Evolutionary conservation across 2,113 vertebrate genomes (phyloP), one percentile per base, ranked within the genome.

Genomic region (Nanger granti): DNA sequence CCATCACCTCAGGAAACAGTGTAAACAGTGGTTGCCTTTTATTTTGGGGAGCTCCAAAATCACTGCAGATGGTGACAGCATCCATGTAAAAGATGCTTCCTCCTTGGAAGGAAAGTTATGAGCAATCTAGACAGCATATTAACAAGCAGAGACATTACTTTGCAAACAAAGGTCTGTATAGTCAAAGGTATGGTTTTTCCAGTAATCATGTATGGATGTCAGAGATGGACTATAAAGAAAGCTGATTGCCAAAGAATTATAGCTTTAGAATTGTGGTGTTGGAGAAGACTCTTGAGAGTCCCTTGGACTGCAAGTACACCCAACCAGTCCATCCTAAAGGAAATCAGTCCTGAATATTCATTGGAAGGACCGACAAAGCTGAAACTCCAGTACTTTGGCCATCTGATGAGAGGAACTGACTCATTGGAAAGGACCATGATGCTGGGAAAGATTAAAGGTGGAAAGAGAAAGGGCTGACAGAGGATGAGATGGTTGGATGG

Each of bases 381-480:
- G 34, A 66, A 66, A n/a, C 64, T n/a, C 31, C 34, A 66, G 8
- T 66, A 66, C 64, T n/a, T 66, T 66, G 64, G 64, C 64, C 15
- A 18, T 17, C 64, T 66, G 31, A 66, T n/a, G 64, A 4, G 34
- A 66, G n/a, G 31, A 66, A 18, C 31, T 20, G 64, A 66, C 34
- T 20, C 64, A n/a, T 0, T 66, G 31, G 64, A 18, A 66, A n/a
- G n/a, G 64, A 66, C 64, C 8, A 34, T 66, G 34, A n/a, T 66
- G 34, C 17, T n/a, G 64, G 31, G 64, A 66, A 66, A n/a, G 64
- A 66, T 66, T n/a, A 8, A n/a, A 9, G 34, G 34, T 18, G 7
- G 64, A 34, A 66, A 20, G 4, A 66, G 34, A 66, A 66, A 34
- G 34, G 4, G 8, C 7, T 2, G 0, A n/a, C 17, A n/a, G 64